Conservation (phyloP, 2,888 invertebrate species). For the Syrista parreyssii region DNA sequence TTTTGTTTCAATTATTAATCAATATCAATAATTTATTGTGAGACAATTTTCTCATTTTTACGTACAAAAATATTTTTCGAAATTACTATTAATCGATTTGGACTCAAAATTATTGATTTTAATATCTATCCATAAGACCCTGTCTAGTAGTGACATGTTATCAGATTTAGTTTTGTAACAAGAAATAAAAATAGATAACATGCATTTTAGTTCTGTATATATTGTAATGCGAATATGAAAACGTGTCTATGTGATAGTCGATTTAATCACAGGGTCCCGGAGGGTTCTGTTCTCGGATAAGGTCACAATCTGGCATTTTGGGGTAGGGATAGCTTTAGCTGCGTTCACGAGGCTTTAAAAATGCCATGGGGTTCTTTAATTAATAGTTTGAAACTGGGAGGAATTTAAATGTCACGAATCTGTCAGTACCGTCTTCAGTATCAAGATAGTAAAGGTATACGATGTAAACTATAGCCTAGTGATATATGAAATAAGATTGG, state of each 20-base stretch:
- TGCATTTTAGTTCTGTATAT: not conserved
- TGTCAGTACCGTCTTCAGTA: not conserved
- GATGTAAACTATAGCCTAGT: not conserved
- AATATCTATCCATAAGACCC: no score
- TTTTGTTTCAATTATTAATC: no score
- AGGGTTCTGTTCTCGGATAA: conserved; percentile 37
- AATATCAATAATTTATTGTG: not conserved
- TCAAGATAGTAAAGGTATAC: not conserved
- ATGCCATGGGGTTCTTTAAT: conserved; percentile 38
- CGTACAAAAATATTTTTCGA: no score
- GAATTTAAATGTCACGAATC: conserved; percentile 9
- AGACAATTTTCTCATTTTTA: no score
- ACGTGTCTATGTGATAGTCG: conserved; percentile 16
- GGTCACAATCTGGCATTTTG: conserved; percentile 50
- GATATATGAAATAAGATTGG: no score
- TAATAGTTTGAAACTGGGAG: conserved; percentile 23
- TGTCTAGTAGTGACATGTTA: no score
- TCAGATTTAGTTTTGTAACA: not conserved
- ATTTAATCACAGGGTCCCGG: conserved; percentile 54
- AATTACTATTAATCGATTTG: no score
- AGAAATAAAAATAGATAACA: not conserved
- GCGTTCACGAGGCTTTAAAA: conserved; percentile 32
- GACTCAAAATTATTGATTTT: no score
- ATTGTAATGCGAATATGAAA: not conserved
- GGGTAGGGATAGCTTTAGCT: conserved; percentile 21